These are phyloP conservation scores for Orchesella cincta DNA, from an alignment of 1,140 invertebrate species.

Conservation along the genomic window DNA sequence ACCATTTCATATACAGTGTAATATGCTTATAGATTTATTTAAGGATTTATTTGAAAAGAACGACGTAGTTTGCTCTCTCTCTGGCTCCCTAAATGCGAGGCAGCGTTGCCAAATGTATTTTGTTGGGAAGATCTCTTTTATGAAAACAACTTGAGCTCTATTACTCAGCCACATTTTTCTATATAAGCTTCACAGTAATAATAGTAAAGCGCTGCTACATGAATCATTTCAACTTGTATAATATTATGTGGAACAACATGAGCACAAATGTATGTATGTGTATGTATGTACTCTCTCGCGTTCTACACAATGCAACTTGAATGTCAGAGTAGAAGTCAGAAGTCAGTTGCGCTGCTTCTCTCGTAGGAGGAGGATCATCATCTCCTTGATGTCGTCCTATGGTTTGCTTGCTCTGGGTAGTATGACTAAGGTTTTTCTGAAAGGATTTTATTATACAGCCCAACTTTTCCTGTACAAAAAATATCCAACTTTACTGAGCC, in stretches of 20 bases:
- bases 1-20: not conserved
- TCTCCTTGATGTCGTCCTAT: not conserved
- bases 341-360: not conserved
- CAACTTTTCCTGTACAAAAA: not conserved
- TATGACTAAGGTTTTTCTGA: conserved; percentile 24
- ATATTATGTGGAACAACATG: too few relatives aligned
- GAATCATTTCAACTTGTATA: too few relatives aligned
- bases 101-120: not conserved
- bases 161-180: not conserved
- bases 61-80: not conserved
- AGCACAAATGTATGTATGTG: too few relatives aligned
- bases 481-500: too few relatives aligned
- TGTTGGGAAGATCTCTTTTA: too few relatives aligned
- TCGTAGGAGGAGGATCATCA: conserved; percentile 10
- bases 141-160: too few relatives aligned
- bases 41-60: not conserved
- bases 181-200: too few relatives aligned
- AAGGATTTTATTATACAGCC: not conserved
- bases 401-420: conserved; percentile 20
- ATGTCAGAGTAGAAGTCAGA: not conserved
- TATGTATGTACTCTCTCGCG: too few relatives aligned
- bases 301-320: not conserved
- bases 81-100: not conserved
- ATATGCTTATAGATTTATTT: not conserved
- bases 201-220: too few relatives aligned